Percentiles rank a stretch among this genome's conserved stretches.
These are phyloP conservation scores for Sarcophaga subvicina DNA, from an alignment of 2,888 invertebrate species.

Conservation along the genomic window DNA sequence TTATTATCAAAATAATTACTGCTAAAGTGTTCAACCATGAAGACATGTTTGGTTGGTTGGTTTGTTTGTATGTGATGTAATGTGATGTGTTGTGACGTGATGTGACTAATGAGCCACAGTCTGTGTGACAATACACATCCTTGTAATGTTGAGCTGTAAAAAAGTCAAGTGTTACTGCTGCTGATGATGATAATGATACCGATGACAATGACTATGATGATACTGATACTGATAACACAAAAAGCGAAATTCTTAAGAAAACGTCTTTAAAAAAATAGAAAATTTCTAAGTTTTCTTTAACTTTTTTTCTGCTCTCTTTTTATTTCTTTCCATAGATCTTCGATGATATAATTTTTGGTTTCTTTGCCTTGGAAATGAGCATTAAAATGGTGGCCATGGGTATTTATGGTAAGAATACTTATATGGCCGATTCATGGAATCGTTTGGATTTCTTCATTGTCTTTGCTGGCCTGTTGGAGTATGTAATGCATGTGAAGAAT, in stretches of 20 bases:
- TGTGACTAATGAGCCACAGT: conserved; percentile 39
- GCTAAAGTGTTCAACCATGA: conserved; percentile 38
- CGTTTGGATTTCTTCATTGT: conserved; percentile 99
- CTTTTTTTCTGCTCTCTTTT: neutral
- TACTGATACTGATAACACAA: neutral
- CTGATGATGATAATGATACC: neutral
- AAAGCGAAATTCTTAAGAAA: neutral
- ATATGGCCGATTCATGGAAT: conserved; percentile 99
- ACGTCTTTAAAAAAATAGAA: neutral
- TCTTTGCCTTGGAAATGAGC: conserved; percentile 98
- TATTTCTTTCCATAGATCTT: conserved; percentile 87
- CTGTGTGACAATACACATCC: conserved; percentile 3
- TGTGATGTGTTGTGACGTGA: neutral
- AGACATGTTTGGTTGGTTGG: neutral
- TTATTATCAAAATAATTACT: conserved; percentile 51
- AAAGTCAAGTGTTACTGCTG: neutral
- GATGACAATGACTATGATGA: neutral
- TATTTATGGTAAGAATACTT: conserved; percentile 95
- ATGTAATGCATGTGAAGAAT: conserved; percentile 96
- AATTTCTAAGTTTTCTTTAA: neutral
- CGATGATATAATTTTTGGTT: conserved; percentile 99
- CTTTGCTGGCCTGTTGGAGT: conserved; percentile 94
- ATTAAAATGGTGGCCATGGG: conserved; percentile 99
- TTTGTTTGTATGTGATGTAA: neutral
- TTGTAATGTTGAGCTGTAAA: conserved; percentile 2